phyloP scores from a whole-genome alignment of 2,888 invertebrate genomes.

The Stenurella melanura region DNA sequence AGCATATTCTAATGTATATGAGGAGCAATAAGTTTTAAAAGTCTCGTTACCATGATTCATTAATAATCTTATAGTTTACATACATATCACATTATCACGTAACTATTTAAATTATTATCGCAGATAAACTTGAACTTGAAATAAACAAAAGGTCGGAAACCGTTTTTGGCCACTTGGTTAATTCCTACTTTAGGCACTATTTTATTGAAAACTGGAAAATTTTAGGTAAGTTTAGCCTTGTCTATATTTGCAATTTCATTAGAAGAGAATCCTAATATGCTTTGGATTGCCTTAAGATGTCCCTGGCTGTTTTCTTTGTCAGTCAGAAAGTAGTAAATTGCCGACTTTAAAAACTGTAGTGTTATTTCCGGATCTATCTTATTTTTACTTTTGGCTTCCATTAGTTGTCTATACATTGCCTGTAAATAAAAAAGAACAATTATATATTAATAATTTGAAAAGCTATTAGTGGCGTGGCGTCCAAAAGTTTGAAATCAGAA shows the following conservation, averaged over 20 bases:
- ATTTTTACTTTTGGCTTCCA: constrained; percentile 84
- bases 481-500: constrained; percentile 20
- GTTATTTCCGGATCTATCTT: constrained; percentile 93
- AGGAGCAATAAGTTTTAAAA: background rate
- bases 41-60: background rate
- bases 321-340: constrained; percentile 93
- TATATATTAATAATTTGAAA: background rate
- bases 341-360: constrained; percentile 93
- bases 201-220: constrained; percentile 34
- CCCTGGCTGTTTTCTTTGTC: constrained; percentile 92
- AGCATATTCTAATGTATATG: background rate
- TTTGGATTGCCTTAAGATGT: constrained; percentile 92
- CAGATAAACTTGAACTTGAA: no score
- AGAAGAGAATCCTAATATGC: constrained; percentile 91
- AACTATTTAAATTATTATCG: background rate
- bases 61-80: background rate
- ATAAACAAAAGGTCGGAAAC: background rate
- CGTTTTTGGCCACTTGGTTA: constrained; percentile 25
- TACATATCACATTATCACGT: background rate
- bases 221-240: constrained; percentile 77
- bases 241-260: constrained; percentile 87
- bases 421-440: constrained; percentile 71
- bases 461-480: background rate
- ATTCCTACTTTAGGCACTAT: constrained; percentile 53
- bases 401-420: constrained; percentile 90